Evolutionary conservation across 2,113 vertebrate genomes (phyloP).

Genomic region (Sinocyclocheilus rhinocerous): DNA sequence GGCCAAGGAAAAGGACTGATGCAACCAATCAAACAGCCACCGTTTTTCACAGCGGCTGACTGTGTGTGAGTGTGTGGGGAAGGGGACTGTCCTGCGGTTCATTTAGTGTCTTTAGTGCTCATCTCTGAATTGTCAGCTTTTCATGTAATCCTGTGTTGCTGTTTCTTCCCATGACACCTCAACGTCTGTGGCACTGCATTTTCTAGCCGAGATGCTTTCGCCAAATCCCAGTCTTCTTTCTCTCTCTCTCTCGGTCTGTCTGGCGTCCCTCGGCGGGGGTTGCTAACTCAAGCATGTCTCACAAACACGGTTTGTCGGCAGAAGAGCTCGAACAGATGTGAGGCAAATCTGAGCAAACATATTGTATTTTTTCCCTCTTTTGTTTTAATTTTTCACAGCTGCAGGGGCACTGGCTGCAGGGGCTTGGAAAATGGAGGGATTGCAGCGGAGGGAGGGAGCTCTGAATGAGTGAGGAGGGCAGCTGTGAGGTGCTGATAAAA

Average conservation of each 20-base stretch:
- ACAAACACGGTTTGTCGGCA: conserved; percentile 58
- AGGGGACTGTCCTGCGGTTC: conserved; percentile 5
- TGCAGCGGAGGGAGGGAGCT: conserved; percentile 12
- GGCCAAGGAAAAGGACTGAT: conserved; percentile 39
- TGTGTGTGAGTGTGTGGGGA: neutral
- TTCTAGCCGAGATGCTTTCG: neutral
- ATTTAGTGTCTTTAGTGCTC: conserved; percentile 38
- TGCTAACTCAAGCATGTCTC: conserved; percentile 46
- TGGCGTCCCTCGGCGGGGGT: neutral
- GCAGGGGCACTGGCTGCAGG: conserved; percentile 49
- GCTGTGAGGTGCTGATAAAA: conserved; percentile 52
- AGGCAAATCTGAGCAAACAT: conserved; percentile 61
- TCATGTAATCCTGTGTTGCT: conserved; percentile 74
- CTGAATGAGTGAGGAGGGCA: conserved; percentile 38
- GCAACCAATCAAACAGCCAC: conserved; percentile 15
- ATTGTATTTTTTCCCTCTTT: conserved; percentile 54
- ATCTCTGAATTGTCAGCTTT: conserved; percentile 42
- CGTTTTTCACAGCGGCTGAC: conserved; percentile 2
- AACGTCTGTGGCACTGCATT: conserved; percentile 18
- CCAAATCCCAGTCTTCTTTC: neutral
- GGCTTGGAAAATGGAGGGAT: conserved; percentile 42
- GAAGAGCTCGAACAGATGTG: conserved; percentile 51
- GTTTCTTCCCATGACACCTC: conserved; percentile 53
- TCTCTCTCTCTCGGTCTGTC: conserved; percentile 33
- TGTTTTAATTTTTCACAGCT: conserved; percentile 63